A percentile compares a stretch with the other conserved stretches of the same genome.
These are phyloP conservation scores for Oopsacas minuta DNA, from an alignment of 37 sponge, comb jelly and placozoan species.

Conservation along the genomic window DNA sequence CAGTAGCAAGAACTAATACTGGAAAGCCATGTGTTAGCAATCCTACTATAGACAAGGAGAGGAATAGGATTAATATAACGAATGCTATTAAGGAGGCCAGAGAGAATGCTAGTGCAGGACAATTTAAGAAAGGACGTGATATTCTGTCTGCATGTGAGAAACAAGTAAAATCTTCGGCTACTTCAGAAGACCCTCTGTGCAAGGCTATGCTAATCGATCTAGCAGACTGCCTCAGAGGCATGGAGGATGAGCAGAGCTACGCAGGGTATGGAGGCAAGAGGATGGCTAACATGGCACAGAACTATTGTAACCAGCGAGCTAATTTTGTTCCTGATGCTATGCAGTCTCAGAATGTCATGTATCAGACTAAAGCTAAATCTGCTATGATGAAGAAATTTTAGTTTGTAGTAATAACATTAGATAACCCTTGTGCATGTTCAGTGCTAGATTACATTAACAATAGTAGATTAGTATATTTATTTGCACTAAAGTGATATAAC, in stretches of 20 bases:
- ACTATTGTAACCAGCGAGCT: background rate
- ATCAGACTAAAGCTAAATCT: slow-evolving; percentile 10
- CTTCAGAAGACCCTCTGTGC: background rate
- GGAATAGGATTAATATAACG: slow-evolving; percentile 47
- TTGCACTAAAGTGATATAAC: too few species aligned
- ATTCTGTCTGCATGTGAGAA: background rate
- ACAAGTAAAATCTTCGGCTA: background rate
- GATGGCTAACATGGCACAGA: background rate
- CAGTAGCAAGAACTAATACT: slow-evolving; percentile 21
- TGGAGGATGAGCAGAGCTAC: background rate
- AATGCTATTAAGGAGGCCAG: slow-evolving; percentile 47
- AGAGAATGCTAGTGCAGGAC: background rate
- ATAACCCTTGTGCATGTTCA: too few species aligned
- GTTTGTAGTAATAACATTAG: too few species aligned
- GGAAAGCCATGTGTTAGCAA: slow-evolving; percentile 24
- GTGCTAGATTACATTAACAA: too few species aligned
- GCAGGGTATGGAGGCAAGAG: background rate
- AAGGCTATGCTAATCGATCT: background rate
- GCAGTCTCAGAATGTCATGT: background rate
- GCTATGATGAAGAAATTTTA: slow-evolving; percentile 14
- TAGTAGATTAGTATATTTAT: too few species aligned
- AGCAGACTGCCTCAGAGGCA: background rate
- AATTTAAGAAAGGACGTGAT: background rate
- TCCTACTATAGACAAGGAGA: slow-evolving; percentile 38
- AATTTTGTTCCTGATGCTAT: background rate